Evolutionary conservation across 2,113 vertebrate species (phyloP), one percentile per base, ranked within the genome.

Genomic region (Hippocampus mohnikei): DNA sequence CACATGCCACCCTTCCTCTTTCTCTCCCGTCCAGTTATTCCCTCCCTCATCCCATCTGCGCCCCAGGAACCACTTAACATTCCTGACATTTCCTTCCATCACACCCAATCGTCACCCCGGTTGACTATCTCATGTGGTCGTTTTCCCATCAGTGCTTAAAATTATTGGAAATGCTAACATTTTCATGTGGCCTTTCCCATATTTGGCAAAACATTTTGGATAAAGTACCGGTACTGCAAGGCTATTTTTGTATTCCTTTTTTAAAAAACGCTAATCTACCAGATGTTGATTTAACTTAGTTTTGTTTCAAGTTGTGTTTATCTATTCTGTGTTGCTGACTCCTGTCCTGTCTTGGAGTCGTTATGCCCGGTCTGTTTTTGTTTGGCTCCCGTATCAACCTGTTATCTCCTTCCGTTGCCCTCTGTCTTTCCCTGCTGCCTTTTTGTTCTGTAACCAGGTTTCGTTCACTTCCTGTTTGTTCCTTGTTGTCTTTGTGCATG

Each of bases 21-120:
- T 67, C 58, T 41, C 50, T 55, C 66, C 53, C 44, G 29, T 53
- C 74, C 18, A 58, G 5, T 59, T 58, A 33, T 75, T 59, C 40
- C 37, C 66, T 62, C 61, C 46, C 71, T 40, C 44, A 25, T 50
- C n/a, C 70, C 67, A 66, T 61, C 67, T 71, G 80, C n/a, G 21
- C 48, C 29, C 46, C 56, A 44, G 65, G 66, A 69, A 72, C 75
- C 84, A 83, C 86, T 89, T 87, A 23, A 80, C 82, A 88, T 91
- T 89, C 85, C 67, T 21, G 1, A 73, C 82, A 88, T 88, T 79
- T 69, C 81, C 72, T 70, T 55, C 56, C 59, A 59, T 76, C 66
- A 68, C 7, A 23, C 25, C 76, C 70, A 67, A 61, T 74, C 74
- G 66, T 33, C 69, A 60, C 77, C 69, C 68, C 42, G 72, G 44